Conservation (phyloP, 2,113 vertebrate genomes). For the Chinchilla lanigera region DNA sequence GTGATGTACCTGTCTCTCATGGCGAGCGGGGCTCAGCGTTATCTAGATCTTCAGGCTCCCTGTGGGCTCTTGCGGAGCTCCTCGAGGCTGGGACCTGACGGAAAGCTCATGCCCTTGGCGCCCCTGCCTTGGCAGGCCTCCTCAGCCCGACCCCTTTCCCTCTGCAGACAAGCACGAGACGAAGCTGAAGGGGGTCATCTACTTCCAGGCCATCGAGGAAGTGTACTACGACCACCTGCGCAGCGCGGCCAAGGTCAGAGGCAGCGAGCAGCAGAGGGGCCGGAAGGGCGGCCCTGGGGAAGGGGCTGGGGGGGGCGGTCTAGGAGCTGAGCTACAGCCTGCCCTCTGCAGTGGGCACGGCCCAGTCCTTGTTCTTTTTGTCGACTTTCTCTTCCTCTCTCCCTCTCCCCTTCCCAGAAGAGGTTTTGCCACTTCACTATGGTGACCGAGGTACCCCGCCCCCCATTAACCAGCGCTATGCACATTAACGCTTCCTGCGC, state of each 20-base stretch:
- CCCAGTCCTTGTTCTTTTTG: neutral
- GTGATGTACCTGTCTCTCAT: neutral
- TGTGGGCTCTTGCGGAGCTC: neutral
- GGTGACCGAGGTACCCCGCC: constrained; percentile 82
- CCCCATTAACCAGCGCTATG: constrained; percentile 43
- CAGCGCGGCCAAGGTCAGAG: constrained; percentile 92
- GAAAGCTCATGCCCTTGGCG: rapidly evolving
- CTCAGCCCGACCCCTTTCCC: neutral
- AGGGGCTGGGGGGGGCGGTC: neutral
- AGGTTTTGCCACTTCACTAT: constrained; percentile 83
- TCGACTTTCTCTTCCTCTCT: constrained; percentile 62
- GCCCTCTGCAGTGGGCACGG: neutral
- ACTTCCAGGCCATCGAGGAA: constrained; percentile 98
- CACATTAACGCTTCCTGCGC: constrained; percentile 9
- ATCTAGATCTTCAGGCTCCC: neutral
- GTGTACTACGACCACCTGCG: constrained; percentile 98
- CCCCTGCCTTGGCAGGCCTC: neutral
- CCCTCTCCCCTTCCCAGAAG: constrained; percentile 78
- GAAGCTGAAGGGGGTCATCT: constrained; percentile 98
- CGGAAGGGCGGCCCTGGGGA: rapidly evolving
- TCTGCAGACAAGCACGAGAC: constrained; percentile 95
- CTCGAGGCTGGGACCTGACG: neutral
- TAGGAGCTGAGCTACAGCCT: neutral
- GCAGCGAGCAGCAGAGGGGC: rapidly evolving
- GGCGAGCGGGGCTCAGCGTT: neutral